Percentiles rank a stretch among this genome's conserved stretches.
Conservation (phyloP, 2,113 vertebrate species). For the Lycaon pictus region DNA sequence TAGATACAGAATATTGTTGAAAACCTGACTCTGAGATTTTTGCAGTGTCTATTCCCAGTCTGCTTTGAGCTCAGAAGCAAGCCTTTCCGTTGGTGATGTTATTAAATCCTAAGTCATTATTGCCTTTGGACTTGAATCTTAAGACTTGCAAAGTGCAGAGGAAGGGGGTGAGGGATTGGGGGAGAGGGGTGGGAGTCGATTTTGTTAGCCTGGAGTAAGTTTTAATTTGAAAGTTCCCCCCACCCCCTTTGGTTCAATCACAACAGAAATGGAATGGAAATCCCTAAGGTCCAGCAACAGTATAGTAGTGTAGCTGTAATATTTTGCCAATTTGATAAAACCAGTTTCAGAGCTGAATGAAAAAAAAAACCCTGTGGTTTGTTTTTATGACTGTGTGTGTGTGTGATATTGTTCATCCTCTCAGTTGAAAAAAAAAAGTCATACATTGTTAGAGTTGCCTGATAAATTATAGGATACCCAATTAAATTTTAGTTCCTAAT, state of each 20-base stretch:
- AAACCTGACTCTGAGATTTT: neutral
- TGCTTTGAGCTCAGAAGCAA: neutral
- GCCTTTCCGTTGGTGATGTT: neutral
- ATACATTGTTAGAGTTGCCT: neutral
- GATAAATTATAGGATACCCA: neutral
- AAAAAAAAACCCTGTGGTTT: neutral
- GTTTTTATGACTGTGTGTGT: neutral
- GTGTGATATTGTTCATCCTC: neutral
- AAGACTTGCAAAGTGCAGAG: neutral
- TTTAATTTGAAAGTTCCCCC: slow-evolving; percentile 62
- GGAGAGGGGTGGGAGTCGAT: neutral
- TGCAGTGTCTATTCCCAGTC: neutral
- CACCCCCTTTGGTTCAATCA: neutral
- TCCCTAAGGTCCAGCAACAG: neutral
- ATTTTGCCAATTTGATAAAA: slow-evolving; percentile 55
- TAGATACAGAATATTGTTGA: neutral
- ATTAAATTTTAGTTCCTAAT: neutral
- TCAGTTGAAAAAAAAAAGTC: slow-evolving; percentile 16
- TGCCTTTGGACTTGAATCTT: neutral
- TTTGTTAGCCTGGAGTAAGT: slow-evolving; percentile 25
- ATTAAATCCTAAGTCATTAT: slow-evolving; percentile 16
- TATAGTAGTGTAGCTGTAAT: slow-evolving; percentile 22
- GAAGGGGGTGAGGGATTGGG: neutral
- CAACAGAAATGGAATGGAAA: slow-evolving; percentile 43
- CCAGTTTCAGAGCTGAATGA: neutral